Evolutionary conservation across 2,888 invertebrate species (phyloP), one percentile per base, ranked within the genome.

Genomic region (Pristionchus mayeri): DNA sequence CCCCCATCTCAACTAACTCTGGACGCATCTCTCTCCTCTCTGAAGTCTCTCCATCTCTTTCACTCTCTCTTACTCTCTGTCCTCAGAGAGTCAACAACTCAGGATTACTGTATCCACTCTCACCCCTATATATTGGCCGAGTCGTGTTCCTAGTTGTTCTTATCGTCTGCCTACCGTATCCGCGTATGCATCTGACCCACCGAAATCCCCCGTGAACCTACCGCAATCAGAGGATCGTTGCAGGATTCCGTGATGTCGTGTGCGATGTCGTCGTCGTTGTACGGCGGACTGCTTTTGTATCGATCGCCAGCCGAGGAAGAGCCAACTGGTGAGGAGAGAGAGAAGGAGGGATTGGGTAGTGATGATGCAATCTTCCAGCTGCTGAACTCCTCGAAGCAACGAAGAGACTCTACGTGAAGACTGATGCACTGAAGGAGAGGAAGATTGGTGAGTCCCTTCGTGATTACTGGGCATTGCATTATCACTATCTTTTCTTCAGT

Each of bases 341-440:
- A 9, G 44, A 44, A n/a, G n/a, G 44, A 44, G 13, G 44, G 44
- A 13, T 6, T 9, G 44, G 13, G 44, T 9, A 44, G 57, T 24
- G 57, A 52, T 48, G 21, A 78, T 7, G 78, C 6, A 44, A 44
- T 13, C 0, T 44, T 71, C 16, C 40, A 71, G 87, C 87, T 11
- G 84, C 80, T 18, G 87, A 87, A 83, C 44, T 87, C 13, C 78
- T 87, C n/a, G 87, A 87, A 52, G 87, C 87, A 0, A 83, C 85
- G 27, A 87, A 87, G 60, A 60, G 79, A 50, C 57, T 87, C 11
- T 87, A 87, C 50, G 87, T 87, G 21, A 85, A 87, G 76, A 87
- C 87, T n/a, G 87, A 87, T n/a, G 57, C 71, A 1, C 54, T 87
- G 11, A 86, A 86, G 52, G 63, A 81, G n/a, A 71, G 44, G 21